These are phyloP conservation scores for Psylliodes chrysocephalus DNA, from an alignment of 2,888 invertebrate species.

Conservation along the genomic window DNA sequence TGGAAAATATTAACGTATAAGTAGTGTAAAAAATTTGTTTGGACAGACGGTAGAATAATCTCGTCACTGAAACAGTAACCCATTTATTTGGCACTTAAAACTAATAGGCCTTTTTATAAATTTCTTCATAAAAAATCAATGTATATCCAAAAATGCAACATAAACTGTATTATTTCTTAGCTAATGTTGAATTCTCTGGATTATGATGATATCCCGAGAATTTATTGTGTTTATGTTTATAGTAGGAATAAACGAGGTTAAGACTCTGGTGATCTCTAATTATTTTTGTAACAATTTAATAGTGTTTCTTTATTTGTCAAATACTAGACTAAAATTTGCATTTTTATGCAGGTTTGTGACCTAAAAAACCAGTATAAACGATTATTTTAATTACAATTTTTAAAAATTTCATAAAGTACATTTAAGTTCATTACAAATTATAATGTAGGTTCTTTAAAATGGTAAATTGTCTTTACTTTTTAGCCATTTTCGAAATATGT, in stretches of 20 bases:
- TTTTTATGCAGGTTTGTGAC: not conserved
- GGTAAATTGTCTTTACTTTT: too few relatives aligned
- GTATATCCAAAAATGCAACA: not conserved
- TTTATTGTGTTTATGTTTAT: not conserved
- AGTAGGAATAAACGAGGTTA: not conserved
- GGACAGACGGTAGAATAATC: too few relatives aligned
- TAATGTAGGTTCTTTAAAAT: too few relatives aligned
- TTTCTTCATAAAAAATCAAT: not conserved
- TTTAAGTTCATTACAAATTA: too few relatives aligned
- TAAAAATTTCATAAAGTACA: too few relatives aligned
- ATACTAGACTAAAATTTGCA: not conserved
- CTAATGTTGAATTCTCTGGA: not conserved
- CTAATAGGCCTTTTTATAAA: too few relatives aligned
- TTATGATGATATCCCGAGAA: not conserved
- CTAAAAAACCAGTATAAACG: too few relatives aligned
- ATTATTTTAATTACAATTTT: too few relatives aligned
- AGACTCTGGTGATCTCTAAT: slow-evolving; percentile 7
- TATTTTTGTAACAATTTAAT: not conserved
- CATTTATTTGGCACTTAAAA: too few relatives aligned
- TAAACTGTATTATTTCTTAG: not conserved
- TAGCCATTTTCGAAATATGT: not conserved
- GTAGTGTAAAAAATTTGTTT: too few relatives aligned
- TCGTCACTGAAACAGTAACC: too few relatives aligned
- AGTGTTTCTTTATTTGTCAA: not conserved
- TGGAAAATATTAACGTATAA: too few relatives aligned